Conservation (phyloP, 2,797 vertebrate genomes). For the Melopsittacus undulatus region DNA sequence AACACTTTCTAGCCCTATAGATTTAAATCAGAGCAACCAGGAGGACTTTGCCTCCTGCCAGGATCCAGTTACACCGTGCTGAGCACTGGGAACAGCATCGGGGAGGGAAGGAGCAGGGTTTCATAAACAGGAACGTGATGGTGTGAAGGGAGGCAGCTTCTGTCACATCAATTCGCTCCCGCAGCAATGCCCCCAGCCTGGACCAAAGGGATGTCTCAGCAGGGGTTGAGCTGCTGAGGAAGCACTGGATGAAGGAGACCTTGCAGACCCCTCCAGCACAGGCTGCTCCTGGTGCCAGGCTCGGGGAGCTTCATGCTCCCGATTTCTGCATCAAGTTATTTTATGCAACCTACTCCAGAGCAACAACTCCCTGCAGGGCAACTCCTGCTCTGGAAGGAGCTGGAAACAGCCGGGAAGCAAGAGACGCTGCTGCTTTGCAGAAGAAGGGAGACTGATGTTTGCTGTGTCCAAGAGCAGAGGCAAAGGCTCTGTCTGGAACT, state of each 20-base stretch:
- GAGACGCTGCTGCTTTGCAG: not conserved
- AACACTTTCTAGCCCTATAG: not conserved
- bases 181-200: not conserved
- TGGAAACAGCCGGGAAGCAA: not conserved
- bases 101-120: conserved; percentile 51
- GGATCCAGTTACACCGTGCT: conserved; percentile 23
- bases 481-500: not conserved
- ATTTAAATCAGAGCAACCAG: not conserved
- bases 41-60: not conserved
- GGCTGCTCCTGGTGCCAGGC: too few species aligned
- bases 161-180: not conserved
- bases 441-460: not conserved
- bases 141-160: conserved; percentile 59
- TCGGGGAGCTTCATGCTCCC: not conserved
- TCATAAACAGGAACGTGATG: conserved; percentile 69
- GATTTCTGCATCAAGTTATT: not conserved
- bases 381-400: not conserved
- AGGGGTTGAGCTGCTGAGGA: not conserved
- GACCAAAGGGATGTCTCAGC: not conserved
- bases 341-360: not conserved
- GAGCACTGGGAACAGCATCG: not conserved
- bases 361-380: not conserved
- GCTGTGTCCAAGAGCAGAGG: not conserved
- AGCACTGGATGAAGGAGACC: not conserved
- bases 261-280: not conserved